Base-by-base conservation (phyloP, 2,113 vertebrate species). In the Cyanistes caeruleus region DNA sequence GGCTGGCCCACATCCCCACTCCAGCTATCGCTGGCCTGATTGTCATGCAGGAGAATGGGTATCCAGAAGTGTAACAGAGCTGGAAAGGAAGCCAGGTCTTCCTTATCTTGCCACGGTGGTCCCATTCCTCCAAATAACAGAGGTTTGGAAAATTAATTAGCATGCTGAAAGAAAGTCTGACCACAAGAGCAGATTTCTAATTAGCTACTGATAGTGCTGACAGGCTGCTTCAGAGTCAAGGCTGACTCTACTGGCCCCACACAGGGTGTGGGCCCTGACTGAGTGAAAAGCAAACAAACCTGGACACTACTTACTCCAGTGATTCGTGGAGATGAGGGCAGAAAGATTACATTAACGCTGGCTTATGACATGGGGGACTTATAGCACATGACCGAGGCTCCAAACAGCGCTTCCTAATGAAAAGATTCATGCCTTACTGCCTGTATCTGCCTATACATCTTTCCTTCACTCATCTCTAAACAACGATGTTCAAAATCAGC, bases 61-160 rank as follows among this genome's bases (percentile, higher is more conserved):
- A 91, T 74, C 44, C 65, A 80, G 41, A 55, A 83, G 33, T 3
- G 19, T 74, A 89, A 65, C 46, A 59, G 70, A 65, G 30, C 53
- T 68, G 64, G 44, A 88, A 89, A 60, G 65, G 56, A 86, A 94
- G 37, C 31, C 76, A 60, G 39, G 59, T 60, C 44, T 75, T 80
- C 39, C 83, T 89, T 89, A 84, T 90, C 89, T 88, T 55, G 43
- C 75, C 51, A 83, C 9, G 2, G 39, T 65, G 64, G 82, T 90
- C 79, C 64, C 49, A 60, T 62, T 89, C 21, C 49, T 84, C 93
- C 58, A 86, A 85, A 78, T 37, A 92, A 93, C 46, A 86, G 58
- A 93, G 55, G 78, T 67, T 69, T 67, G 31, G 43, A 86, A 93
- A 88, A 92, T 94, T 92, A 91, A 94, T 90, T 97, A 96, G 81